Base-by-base conservation (phyloP, 2,888 invertebrate species). In the Spisula solida region DNA sequence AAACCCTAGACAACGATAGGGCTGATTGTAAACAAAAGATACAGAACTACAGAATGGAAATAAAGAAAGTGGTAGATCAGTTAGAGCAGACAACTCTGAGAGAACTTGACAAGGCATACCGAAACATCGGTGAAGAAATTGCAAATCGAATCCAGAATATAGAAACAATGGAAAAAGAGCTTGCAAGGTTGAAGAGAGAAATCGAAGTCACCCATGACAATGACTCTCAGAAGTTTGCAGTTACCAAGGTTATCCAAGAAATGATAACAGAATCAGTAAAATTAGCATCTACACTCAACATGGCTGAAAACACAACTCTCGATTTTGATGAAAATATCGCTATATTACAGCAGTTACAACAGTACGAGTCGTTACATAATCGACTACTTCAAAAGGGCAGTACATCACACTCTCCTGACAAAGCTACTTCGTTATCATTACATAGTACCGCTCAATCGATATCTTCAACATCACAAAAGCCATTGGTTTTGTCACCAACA, bases 81-180 rank as follows among this genome's bases (percentile, higher is more conserved):
- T n/a, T n/a, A 20, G 56, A 56, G 6, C 20, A 56, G n/a, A 56
- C 56, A 6, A n/a, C 56, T 20, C 56, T 56, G 20, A 56, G n/a
- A 56, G n/a, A 56, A n/a, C 56, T 56, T n/a, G 56, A 56, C 56
- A n/a, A 56, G 18, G 56, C n/a, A n/a, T n/a, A n/a, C n/a, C n/a
- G n/a, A n/a, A n/a, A n/a, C n/a, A n/a, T n/a, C n/a, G n/a, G n/a
- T 56, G 56, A 56, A 20, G n/a, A 56, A 10, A 56, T 56, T 56
- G 18, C n/a, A 56, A 56, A 56, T 56, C 20, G n/a, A 56, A n/a
- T 20, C 5, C 18, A 56, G 56, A 56, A 20, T n/a, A 56, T 56
- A 20, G 56, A 56, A 56, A 20, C 1, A 18, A 56, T 56, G 6
- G 56, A 56, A 20, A 56, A 18, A 20, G 56, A 56, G n/a, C n/a